Evolutionary conservation across 2,888 invertebrate species (phyloP).

Genomic region (Pilophorus perplexus): DNA sequence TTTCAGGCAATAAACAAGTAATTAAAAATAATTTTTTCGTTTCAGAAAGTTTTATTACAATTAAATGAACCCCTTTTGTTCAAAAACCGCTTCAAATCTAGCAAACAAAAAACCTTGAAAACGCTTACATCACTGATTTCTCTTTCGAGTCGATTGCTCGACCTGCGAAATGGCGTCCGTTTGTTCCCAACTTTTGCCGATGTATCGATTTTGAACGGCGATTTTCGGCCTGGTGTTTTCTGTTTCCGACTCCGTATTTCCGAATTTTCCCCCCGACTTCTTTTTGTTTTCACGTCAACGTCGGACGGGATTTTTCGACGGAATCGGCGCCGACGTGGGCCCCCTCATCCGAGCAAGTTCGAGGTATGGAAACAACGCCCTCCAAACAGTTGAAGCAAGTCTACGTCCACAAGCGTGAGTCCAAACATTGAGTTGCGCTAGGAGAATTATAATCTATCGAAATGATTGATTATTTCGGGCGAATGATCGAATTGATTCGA

Average conservation of each 20-base stretch:
- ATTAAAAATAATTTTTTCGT: no score
- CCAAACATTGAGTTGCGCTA: neutral
- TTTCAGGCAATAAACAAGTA: no score
- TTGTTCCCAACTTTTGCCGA: neutral
- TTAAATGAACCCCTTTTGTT: no score
- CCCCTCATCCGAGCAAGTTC: no score
- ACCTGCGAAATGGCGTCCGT: constrained; percentile 5
- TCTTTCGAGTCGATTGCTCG: constrained; percentile 18
- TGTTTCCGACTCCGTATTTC: neutral
- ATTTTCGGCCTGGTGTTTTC: neutral
- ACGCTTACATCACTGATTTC: no score
- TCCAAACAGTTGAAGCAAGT: constrained; percentile 42
- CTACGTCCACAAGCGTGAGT: constrained; percentile 43
- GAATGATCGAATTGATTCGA: constrained; percentile 16
- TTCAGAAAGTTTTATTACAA: no score
- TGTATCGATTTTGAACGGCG: constrained; percentile 26
- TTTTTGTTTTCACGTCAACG: neutral
- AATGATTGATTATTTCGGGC: constrained; percentile 22
- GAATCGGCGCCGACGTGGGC: neutral
- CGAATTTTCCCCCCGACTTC: neutral
- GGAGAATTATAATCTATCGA: neutral
- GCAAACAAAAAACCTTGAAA: no score
- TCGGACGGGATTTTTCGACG: neutral
- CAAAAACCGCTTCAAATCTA: no score
- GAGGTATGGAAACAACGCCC: constrained; percentile 35